Evolutionary conservation across 2,113 vertebrate species (phyloP).

Genomic region (Kryptolebias marmoratus): DNA sequence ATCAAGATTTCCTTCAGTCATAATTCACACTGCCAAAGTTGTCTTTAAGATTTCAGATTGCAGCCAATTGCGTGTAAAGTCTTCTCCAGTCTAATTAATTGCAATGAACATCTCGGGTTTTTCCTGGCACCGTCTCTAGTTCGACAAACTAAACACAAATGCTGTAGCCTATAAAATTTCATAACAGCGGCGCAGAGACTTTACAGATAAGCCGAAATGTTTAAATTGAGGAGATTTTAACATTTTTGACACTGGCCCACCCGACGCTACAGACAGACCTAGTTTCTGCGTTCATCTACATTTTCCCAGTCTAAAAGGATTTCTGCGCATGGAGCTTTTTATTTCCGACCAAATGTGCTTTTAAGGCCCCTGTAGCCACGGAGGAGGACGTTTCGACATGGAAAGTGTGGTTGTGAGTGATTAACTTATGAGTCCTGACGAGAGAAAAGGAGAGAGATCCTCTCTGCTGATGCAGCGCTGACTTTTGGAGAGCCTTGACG

Average conservation of each 20-base stretch:
- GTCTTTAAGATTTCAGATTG: slow-evolving; percentile 26
- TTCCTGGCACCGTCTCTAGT: slow-evolving; percentile 30
- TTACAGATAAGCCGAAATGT: not conserved
- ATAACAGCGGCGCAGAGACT: slow-evolving; percentile 1
- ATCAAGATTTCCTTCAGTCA: slow-evolving; percentile 64
- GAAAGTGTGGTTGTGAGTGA: slow-evolving; percentile 40
- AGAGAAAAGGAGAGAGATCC: slow-evolving; percentile 30
- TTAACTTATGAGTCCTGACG: slow-evolving; percentile 17
- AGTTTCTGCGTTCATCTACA: slow-evolving; percentile 9
- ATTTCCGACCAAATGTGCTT: not conserved
- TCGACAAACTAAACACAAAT: slow-evolving; percentile 41
- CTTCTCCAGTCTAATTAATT: slow-evolving; percentile 46
- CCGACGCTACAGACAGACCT: not conserved
- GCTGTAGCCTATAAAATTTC: slow-evolving; percentile 41
- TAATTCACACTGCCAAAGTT: slow-evolving; percentile 43
- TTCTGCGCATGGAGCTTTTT: slow-evolving; percentile 27
- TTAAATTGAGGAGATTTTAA: slow-evolving; percentile 1
- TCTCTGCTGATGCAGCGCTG: slow-evolving; percentile 40
- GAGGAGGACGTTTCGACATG: slow-evolving; percentile 28
- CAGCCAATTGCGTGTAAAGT: slow-evolving; percentile 41
- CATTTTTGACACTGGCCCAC: slow-evolving; percentile 26
- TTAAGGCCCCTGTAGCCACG: not conserved
- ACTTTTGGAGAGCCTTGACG: slow-evolving; percentile 48
- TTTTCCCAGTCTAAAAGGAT: slow-evolving; percentile 7
- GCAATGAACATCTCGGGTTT: slow-evolving; percentile 24